Evolutionary conservation across 2,888 invertebrate species (phyloP), one percentile per base, ranked within the genome.

Genomic region (Pristionchus maxplancki): DNA sequence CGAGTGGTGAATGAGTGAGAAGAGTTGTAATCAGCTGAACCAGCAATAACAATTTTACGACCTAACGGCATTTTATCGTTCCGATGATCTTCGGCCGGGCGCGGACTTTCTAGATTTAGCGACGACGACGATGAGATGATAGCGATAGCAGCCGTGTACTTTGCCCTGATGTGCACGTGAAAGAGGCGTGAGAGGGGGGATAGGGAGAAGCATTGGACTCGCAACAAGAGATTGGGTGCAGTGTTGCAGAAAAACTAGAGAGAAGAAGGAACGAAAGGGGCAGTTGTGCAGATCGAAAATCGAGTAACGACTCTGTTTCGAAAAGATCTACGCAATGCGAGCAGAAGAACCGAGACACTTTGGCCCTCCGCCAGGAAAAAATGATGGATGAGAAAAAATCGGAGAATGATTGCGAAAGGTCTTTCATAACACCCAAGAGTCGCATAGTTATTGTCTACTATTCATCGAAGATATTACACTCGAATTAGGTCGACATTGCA

Each of bases 131-230:
- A 24, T 44, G 44, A 44, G 62, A 9, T 37, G 71, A 71, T 71
- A 37, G 31, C 71, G 71, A 31, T 58, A 37, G 37, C 34, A 11
- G 28, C 28, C 67, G 44, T 50, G 82, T 83, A 83, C 82, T 83
- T 83, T 83, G 82, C 53, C 82, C 82, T n/a, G 2, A 24, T 9
- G 71, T 1, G 34, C 82, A 83, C 53, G 82, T 83, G 82, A 83
- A 83, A 3, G 31, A 31, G 24, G 24, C 24, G 53, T 53, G 34
- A 53, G 82, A 53, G 50, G 82, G 31, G 15, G 53, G 24, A n/a
- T 37, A 74, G 48, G 48, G 81, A 48, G 81, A 81, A 31, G 50
- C 31, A 44, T 44, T 44, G 44, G n/a, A 24, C 62, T 9, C 48
- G 48, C 48, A 9, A 58, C 58, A n/a, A n/a, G n/a, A n/a, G n/a